These are phyloP conservation scores for Cephalopachus bancanus DNA, from an alignment of 2,797 vertebrate genomes.

Conservation along the genomic window DNA sequence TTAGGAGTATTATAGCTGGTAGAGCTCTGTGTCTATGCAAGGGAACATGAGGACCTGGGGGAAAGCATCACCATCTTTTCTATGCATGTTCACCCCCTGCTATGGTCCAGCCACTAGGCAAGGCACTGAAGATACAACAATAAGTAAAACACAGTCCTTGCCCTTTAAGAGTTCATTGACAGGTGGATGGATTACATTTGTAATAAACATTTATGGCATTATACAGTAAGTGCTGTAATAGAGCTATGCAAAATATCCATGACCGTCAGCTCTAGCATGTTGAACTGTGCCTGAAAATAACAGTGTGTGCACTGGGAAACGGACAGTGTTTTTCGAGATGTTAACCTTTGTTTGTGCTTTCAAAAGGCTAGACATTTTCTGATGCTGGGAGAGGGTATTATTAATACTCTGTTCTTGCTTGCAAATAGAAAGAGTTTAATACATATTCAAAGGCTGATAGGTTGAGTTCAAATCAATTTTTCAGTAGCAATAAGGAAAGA, in stretches of 20 bases:
- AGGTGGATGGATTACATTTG: slow-evolving; percentile 27
- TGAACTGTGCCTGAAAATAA: not conserved
- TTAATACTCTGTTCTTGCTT: slow-evolving; percentile 19
- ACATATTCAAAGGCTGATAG: not conserved
- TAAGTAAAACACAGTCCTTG: not conserved
- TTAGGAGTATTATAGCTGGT: not conserved
- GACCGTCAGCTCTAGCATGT: not conserved
- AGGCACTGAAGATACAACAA: not conserved
- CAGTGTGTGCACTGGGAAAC: not conserved
- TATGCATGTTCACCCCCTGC: not conserved
- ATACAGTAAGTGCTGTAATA: not conserved
- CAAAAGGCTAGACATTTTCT: slow-evolving; percentile 26
- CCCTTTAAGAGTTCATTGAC: not conserved
- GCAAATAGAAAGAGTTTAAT: not conserved
- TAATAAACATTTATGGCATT: not conserved
- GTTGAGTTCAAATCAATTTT: slow-evolving; percentile 42
- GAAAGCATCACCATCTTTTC: not conserved
- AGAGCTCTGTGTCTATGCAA: not conserved
- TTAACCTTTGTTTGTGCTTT: slow-evolving; percentile 45
- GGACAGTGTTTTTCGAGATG: slow-evolving; percentile 12
- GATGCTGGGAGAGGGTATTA: not conserved
- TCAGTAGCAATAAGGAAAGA: slow-evolving; percentile 53
- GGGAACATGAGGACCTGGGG: not conserved
- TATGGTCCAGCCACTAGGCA: not conserved
- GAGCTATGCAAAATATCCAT: not conserved